phyloP scores from a whole-genome alignment of 1,140 invertebrate genomes.

The Theocolax elegans region DNA sequence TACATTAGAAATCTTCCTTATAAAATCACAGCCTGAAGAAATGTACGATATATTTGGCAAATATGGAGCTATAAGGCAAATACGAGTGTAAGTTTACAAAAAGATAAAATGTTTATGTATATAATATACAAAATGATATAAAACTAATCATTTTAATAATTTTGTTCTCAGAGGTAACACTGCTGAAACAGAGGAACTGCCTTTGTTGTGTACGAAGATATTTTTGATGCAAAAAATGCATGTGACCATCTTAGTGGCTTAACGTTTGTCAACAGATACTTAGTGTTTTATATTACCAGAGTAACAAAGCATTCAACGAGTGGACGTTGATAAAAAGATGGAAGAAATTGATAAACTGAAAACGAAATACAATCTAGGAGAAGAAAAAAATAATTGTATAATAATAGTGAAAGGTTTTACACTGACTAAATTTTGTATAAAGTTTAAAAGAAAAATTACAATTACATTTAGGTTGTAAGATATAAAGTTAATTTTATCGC shows the following conservation, averaged over 20 bases:
- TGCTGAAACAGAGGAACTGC: slow-evolving; percentile 97
- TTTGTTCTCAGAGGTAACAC: slow-evolving; percentile 88
- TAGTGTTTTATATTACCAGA: slow-evolving; percentile 96
- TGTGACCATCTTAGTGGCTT: slow-evolving; percentile 99
- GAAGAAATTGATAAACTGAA: slow-evolving; percentile 98
- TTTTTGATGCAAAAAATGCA: slow-evolving; percentile 99
- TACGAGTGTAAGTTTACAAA: slow-evolving; percentile 88
- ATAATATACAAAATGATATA: no score
- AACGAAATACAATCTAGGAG: slow-evolving; percentile 86
- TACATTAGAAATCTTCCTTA: slow-evolving; percentile 98
- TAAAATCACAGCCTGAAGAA: slow-evolving; percentile 99
- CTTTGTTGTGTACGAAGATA: slow-evolving; percentile 99
- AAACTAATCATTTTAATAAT: neutral
- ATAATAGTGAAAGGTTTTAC: no score
- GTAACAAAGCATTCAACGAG: slow-evolving; percentile 94
- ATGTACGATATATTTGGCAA: slow-evolving; percentile 99
- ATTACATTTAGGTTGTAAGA: no score
- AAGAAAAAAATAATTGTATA: slow-evolving; percentile 66
- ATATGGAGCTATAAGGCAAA: slow-evolving; percentile 98
- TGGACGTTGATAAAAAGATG: slow-evolving; percentile 96
- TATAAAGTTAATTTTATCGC: no score
- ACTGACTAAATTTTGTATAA: no score
- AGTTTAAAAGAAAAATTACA: no score
- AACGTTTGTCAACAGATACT: slow-evolving; percentile 98
- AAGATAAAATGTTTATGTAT: no score